A percentile compares a stretch with the other conserved stretches of the same genome.
Evolutionary conservation across 2,113 vertebrate species (phyloP).

Genomic region (Vicugna pacos): DNA sequence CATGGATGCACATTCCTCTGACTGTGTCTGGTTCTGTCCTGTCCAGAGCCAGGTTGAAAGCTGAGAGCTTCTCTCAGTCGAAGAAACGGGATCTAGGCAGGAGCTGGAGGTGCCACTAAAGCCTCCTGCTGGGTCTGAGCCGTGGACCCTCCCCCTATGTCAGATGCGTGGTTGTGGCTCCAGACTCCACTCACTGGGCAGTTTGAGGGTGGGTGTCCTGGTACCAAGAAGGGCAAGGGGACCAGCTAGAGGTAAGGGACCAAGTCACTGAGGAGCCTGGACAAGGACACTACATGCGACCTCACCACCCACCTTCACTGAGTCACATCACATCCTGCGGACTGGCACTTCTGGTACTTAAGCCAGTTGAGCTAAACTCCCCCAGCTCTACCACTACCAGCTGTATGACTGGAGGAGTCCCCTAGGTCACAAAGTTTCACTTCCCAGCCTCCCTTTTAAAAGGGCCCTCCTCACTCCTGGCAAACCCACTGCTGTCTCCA

Average conservation of each 20-base stretch:
- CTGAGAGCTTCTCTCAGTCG: not conserved
- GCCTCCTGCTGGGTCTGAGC: not conserved
- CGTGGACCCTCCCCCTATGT: not conserved
- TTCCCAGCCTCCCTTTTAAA: not conserved
- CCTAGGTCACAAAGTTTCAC: too few relatives aligned
- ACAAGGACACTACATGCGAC: not conserved
- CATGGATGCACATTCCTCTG: not conserved
- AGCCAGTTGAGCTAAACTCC: too few relatives aligned
- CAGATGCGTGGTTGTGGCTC: not conserved
- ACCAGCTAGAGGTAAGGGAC: not conserved
- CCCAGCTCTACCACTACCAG: too few relatives aligned
- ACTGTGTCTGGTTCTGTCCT: not conserved
- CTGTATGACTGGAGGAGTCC: too few relatives aligned
- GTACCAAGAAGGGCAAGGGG: not conserved
- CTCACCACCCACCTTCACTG: not conserved
- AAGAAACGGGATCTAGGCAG: not conserved
- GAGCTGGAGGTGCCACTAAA: not conserved
- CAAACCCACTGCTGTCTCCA: not conserved
- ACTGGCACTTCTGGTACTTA: too few relatives aligned
- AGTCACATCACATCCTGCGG: fast-evolving
- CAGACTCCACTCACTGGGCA: not conserved
- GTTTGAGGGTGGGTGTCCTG: not conserved
- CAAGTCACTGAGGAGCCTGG: not conserved
- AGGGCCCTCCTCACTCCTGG: not conserved
- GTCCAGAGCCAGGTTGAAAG: not conserved